phyloP scores from a whole-genome alignment of 2,888 invertebrate species.

The Plagodis pulveraria region DNA sequence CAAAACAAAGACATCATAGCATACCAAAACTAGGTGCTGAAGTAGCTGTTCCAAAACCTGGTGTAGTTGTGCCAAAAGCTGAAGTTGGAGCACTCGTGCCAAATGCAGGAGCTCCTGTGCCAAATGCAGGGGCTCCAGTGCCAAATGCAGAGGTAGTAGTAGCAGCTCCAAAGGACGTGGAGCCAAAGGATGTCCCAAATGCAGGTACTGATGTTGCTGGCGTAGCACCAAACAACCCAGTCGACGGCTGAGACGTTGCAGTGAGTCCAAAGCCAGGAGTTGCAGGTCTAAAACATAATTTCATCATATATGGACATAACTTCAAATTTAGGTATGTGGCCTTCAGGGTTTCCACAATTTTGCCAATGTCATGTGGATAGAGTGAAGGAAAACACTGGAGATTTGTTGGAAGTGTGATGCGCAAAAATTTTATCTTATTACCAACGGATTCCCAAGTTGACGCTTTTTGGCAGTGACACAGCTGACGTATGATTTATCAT shows the following conservation, averaged over 20 bases:
- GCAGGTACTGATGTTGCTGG: conserved; percentile 53
- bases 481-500: too few relatives aligned
- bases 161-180: conserved; percentile 45
- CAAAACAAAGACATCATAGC: background rate
- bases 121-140: conserved; percentile 51
- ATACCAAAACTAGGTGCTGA: conserved; percentile 48
- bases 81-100: conserved; percentile 32
- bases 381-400: too few relatives aligned
- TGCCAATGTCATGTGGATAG: too few relatives aligned
- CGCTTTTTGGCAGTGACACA: too few relatives aligned
- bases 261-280: conserved; percentile 67
- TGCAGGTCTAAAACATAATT: conserved; percentile 57
- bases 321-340: too few relatives aligned
- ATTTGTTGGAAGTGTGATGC: too few relatives aligned
- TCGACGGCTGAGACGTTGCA: conserved; percentile 61
- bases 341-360: too few relatives aligned
- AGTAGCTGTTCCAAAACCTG: conserved; percentile 52
- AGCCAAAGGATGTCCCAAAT: conserved; percentile 48
- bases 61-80: conserved; percentile 56
- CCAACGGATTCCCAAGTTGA: too few relatives aligned
- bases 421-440: too few relatives aligned
- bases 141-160: conserved; percentile 39
- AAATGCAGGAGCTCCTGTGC: conserved; percentile 43
- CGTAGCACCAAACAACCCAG: conserved; percentile 67
- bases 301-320: background rate